Percentiles rank a stretch among this genome's conserved stretches.
These are phyloP conservation scores for Zaprionus camerounensis DNA, from an alignment of 1,140 invertebrate species.

Conservation along the genomic window DNA sequence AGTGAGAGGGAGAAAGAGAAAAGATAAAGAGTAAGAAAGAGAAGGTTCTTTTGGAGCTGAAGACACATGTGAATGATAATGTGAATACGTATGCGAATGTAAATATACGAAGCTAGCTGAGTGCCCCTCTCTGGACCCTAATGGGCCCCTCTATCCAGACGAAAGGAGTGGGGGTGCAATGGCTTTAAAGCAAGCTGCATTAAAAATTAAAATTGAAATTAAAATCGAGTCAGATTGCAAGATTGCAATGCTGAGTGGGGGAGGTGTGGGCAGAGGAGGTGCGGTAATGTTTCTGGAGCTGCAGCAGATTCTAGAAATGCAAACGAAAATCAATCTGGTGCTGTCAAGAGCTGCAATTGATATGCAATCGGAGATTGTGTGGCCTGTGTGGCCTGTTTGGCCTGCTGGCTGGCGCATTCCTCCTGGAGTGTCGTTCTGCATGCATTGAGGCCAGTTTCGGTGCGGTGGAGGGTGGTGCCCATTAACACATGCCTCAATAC, in stretches of 20 bases:
- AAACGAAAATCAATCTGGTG: slow-evolving; percentile 57
- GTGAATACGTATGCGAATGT: neutral
- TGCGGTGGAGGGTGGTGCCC: slow-evolving; percentile 14
- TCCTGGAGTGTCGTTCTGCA: neutral
- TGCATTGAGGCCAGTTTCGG: slow-evolving; percentile 36
- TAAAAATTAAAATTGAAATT: slow-evolving; percentile 38
- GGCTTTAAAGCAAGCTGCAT: slow-evolving; percentile 16
- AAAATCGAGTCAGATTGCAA: slow-evolving; percentile 4
- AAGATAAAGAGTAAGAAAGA: too few relatives aligned
- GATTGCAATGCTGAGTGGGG: neutral
- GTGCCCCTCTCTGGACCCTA: too few relatives aligned
- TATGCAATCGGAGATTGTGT: slow-evolving; percentile 47
- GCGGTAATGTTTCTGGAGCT: neutral
- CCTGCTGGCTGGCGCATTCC: neutral
- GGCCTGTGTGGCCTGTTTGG: slow-evolving; percentile 22
- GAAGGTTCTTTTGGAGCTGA: neutral
- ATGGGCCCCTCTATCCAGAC: neutral
- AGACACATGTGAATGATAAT: neutral
- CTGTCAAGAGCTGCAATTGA: slow-evolving; percentile 48
- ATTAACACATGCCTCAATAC: slow-evolving; percentile 49
- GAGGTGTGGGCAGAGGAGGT: neutral
- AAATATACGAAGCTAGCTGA: too few relatives aligned
- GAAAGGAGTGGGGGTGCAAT: neutral
- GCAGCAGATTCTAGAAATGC: slow-evolving; percentile 25
- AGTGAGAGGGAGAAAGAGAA: too few relatives aligned